A percentile compares a stretch with the other conserved stretches of the same genome.
Evolutionary conservation across 2,888 invertebrate species (phyloP).

Genomic region (Trachelus iudaicus): DNA sequence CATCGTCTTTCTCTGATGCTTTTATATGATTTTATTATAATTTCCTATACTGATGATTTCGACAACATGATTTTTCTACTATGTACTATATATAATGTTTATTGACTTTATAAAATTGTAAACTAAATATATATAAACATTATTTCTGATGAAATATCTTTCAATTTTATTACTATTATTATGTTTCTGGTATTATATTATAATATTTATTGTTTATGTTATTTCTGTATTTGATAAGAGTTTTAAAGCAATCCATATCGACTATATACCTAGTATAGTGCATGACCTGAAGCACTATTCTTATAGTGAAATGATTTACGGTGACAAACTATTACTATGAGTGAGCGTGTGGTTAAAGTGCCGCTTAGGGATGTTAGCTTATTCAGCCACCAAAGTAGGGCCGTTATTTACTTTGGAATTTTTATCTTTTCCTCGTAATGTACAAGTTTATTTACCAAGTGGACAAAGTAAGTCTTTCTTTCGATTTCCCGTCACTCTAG

Average conservation of each 20-base stretch:
- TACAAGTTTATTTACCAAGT: not conserved
- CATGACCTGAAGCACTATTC: not conserved
- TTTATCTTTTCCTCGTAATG: not conserved
- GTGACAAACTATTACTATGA: not conserved
- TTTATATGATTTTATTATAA: not conserved
- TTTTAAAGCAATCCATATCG: too few species aligned
- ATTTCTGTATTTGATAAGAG: not conserved
- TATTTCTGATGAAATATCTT: not conserved
- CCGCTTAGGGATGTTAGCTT: not conserved
- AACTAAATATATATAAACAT: not conserved
- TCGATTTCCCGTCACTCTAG: not conserved
- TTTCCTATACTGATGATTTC: not conserved
- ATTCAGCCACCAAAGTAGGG: not conserved
- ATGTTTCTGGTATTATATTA: not conserved
- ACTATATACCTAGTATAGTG: not conserved
- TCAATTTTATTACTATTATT: not conserved
- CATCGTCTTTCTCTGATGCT: not conserved
- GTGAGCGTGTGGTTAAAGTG: not conserved
- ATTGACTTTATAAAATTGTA: not conserved
- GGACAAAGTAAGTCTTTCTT: not conserved
- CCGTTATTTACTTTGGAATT: not conserved
- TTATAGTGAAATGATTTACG: not conserved
- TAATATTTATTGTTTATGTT: not conserved
- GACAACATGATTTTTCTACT: not conserved
- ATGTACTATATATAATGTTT: not conserved